Base-by-base conservation (phyloP, 2,113 vertebrate species). In the Sebastes fasciatus region DNA sequence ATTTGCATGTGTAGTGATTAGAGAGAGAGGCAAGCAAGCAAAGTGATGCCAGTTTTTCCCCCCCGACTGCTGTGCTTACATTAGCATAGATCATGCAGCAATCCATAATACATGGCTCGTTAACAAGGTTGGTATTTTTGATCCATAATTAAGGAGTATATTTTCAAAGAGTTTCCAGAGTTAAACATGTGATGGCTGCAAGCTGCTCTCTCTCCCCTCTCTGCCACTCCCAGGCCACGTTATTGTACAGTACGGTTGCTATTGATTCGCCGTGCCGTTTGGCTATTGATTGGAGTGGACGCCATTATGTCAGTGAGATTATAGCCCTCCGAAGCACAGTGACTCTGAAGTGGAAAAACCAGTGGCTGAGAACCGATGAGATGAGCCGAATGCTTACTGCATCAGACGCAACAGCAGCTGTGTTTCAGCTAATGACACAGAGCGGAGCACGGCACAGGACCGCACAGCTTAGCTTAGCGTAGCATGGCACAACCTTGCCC, bases 271-370 rank as follows among this genome's bases (percentile, higher is more conserved):
- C 1, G 2, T 88, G 91, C 92, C 88, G 83, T 94, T 92, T 89
- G 86, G 78, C 85, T 90, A 95, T 95, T 90, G 95, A 96, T 94
- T 87, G 77, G 76, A 87, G 82, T 89, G 88, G 93, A 88, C 61
- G 86, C 90, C 91, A 93, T 95, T 94, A 94, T 91, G 90, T 92
- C 92, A 80, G 88, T 72, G 88, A 86, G 92, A 90, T 91, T 94
- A 90, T 89, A 91, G 89, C 90, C 74, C 82, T 87, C 63, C 16
- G 6, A 79, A 91, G 86, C 79, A 82, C 62, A 70, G 77, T 62
- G 73, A 88, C 75, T 85, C 89, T 84, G 83, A 73, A 88, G 89
- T 80, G 89, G 82, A 87, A 89, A 34, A 92, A 80, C 68, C 74
- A 84, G 83, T 79, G 87, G 80, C 74, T 83, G 83, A 82, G 90